A percentile compares a stretch with the other conserved stretches of the same genome.
These are phyloP conservation scores for Unio pictorum DNA, from an alignment of 2,888 invertebrate species.

Conservation along the genomic window DNA sequence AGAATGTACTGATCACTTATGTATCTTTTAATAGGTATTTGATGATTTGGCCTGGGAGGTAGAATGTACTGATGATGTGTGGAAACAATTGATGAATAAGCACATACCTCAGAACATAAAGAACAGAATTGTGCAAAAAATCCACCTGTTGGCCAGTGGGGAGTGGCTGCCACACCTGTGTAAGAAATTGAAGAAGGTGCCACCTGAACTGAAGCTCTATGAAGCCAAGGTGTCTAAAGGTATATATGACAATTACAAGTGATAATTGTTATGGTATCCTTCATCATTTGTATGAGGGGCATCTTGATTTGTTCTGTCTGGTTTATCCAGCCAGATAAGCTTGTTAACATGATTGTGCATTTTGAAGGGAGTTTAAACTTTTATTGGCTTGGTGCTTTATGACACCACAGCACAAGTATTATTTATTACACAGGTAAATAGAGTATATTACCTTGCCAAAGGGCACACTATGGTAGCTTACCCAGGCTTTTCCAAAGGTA, in stretches of 20 bases:
- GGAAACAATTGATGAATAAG: conserved; percentile 51
- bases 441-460: too few relatives aligned
- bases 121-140: conserved; percentile 43
- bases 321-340: too few relatives aligned
- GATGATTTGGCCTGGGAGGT: conserved; percentile 63
- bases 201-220: conserved; percentile 43
- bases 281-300: too few relatives aligned
- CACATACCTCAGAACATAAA: conserved; percentile 44
- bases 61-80: conserved; percentile 63
- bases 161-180: conserved; percentile 52
- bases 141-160: conserved; percentile 57
- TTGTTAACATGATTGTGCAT: too few relatives aligned
- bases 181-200: conserved; percentile 44
- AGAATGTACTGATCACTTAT: neutral
- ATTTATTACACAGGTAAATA: too few relatives aligned
- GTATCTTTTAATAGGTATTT: conserved; percentile 34
- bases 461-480: too few relatives aligned
- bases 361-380: too few relatives aligned
- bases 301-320: too few relatives aligned
- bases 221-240: conserved; percentile 51
- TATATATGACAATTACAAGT: neutral
- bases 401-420: too few relatives aligned
- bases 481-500: too few relatives aligned
- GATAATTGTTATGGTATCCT: too few relatives aligned
- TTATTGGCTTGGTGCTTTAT: too few relatives aligned